A percentile compares a stretch with the other conserved stretches of the same genome.
Evolutionary conservation across 2,113 vertebrate species (phyloP).

Genomic region (Malurus elegans): DNA sequence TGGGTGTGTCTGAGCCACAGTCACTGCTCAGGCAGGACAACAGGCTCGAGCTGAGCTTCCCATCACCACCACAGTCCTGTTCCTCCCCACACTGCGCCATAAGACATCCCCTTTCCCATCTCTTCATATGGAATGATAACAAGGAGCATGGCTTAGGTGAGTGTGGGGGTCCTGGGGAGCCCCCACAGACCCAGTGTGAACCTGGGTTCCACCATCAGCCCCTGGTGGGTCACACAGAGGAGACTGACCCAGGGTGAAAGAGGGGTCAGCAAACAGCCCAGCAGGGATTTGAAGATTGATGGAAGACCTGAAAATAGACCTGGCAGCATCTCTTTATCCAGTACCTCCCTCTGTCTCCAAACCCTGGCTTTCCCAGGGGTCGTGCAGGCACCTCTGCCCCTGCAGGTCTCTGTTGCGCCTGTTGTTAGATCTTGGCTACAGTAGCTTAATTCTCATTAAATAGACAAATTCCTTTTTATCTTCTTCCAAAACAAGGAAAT

Average conservation of each 20-base stretch:
- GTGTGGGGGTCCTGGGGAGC: neutral
- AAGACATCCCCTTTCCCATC: neutral
- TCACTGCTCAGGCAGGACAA: neutral
- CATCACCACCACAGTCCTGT: fast-evolving
- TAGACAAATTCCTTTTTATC: neutral
- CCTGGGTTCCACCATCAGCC: neutral
- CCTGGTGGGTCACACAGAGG: neutral
- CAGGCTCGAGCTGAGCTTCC: neutral
- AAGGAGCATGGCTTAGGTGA: neutral
- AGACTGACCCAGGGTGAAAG: neutral
- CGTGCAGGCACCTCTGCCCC: neutral
- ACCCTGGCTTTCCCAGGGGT: neutral
- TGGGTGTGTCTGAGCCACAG: neutral
- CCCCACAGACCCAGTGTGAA: neutral
- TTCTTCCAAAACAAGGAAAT: neutral
- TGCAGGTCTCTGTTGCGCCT: neutral
- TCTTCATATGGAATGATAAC: neutral
- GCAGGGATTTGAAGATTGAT: neutral
- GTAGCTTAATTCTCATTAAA: neutral
- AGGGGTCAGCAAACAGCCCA: neutral
- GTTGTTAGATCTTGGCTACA: neutral
- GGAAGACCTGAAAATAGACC: neutral
- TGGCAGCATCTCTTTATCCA: neutral
- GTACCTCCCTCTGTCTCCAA: neutral
- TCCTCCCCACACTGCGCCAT: neutral